Evolutionary conservation across 2,113 vertebrate species (phyloP), one percentile per base, ranked within the genome.

Genomic region (Rhinopomastus cyanomelas): DNA sequence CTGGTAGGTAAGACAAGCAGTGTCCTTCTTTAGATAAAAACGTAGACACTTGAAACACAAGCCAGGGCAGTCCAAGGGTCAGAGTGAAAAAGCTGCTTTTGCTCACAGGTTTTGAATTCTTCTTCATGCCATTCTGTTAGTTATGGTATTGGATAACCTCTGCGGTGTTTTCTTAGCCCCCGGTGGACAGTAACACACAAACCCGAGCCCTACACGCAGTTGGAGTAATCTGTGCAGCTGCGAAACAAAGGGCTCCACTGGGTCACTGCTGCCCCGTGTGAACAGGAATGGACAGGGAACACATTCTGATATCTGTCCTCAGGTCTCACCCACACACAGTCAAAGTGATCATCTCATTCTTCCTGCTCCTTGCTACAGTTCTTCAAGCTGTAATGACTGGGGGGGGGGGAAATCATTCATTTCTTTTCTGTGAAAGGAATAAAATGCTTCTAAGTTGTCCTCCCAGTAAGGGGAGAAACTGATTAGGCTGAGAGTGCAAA

Each of bases 111-210:
- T 92, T 62, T 87, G 88, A 67, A 89, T 84, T 87, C 66, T 72
- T 87, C 89, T 82, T 87, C 88, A 26, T 90, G 59, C 83, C 89
- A 61, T 79, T 91, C 79, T 86, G 74, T 79, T 88, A 81, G 82
- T 34, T 84, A 27, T 75, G 62, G 76, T 56, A 21, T 86, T 72
- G 69, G 44, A 79, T 64, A 57, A 83, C 46, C 52, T 64, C 60
- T 62, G 48, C 17, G 42, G 56, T 82, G 91, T 91, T 94, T 92
- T 80, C 91, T 81, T 52, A 88, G 80, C 69, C 73, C 64, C 64
- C 65, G 51, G 88, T 79, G 75, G 81, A 86, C 67, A 92, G 82
- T 86, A 91, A 30, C n/a, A 88, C 72, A 75, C 88, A 90, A 67
- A 77, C 21, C n/a, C 71, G 69, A 68, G 44, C 75, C 71, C 77